Base-by-base conservation (phyloP, 1,140 invertebrate genomes). In the Scaptomyza hsui region DNA sequence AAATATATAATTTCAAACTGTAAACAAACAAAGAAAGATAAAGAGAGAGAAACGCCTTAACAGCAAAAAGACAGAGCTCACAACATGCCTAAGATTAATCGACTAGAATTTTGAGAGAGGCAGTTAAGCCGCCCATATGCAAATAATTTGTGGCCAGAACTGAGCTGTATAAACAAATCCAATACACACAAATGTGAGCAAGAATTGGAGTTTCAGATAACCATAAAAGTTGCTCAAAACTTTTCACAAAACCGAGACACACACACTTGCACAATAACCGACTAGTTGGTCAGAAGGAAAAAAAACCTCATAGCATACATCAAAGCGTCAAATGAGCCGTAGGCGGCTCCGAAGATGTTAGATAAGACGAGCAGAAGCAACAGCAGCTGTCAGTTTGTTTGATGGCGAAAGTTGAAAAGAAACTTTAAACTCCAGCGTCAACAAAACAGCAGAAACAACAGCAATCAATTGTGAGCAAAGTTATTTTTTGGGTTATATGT, bases 81-180 rank as follows among this genome's bases (percentile, higher is more conserved):
- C 53, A 69, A 9, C 24, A 62, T 60, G 45, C 44, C 44, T 41
- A 85, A 86, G 81, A 83, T 83, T 83, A 86, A 83, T 83, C 81
- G 81, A 68, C 45, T 18, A 44, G 63, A 48, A 45, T 53, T 65
- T 45, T 37, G 26, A 26, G 16, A 41, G 21, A 29, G 48, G 51
- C 24, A 61, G 24, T 45, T 16, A 45, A 35, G 6, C 35, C 26
- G 16, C n/a, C 51, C 55, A 47, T 62, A 76, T 80, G 71, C 76
- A 86, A 83, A 83, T 83, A 86, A 83, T 83, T 86, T 83, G 81
- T 52, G 76, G 81, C 56, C 26, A 73, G 63, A 76, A 67, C 81
- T 67, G 52, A 86, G 73, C 59, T 29, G 56, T 80, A 80, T 65
- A 86, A 72, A 85, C 73, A 74, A 67, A 76, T 59, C 53, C 4